Base-by-base conservation (phyloP, 2,888 invertebrate species). In the Diarsia mendica region DNA sequence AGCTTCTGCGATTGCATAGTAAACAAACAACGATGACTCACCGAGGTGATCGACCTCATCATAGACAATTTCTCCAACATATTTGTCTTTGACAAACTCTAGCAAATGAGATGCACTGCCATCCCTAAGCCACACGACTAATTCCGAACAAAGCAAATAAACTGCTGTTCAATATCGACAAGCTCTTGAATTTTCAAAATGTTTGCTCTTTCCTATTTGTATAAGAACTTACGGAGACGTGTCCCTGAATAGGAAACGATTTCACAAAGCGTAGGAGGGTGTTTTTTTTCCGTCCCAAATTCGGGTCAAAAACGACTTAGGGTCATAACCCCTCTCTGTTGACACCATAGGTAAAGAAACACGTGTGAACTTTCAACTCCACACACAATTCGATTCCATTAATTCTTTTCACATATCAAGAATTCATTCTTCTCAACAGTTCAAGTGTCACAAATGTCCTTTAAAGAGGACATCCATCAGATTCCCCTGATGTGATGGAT, bases 401-500 rank as follows among this genome's bases (percentile, higher is more conserved):
- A 89, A 87, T 90, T 89, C 91, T 89, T 89, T 88, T 90, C 90
- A 86, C 87, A 88, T 87, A 72, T 79, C 87, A 87, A 90, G 89
- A 89, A 86, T 89, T 90, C 89, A 93, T 95, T 95, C 92, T 94
- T 90, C 89, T 88, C 84, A 90, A 88, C 93, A 92, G 93, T 95
- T 95, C 94, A 93, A 94, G 94, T 95, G 95, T 95, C 95, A 95
- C 95, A 95, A 96, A 96, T 94, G 93, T 92, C 90, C 91, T 89
- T 46, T 89, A 80, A 89, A 89, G 51, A 89, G 85, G 77, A 86
- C 91, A 92, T 93, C 92, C 93, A 94, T 95, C 94, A 93, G 85
- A 77, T 89, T 89, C 87, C 90, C 89, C 87, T 82, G 82, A 86
- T 89, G 88, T 95, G 96, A 96, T 94, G 93, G 95, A 96, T 96